Evolutionary conservation across 2,888 invertebrate species (phyloP).

Genomic region (Phasia obesa): DNA sequence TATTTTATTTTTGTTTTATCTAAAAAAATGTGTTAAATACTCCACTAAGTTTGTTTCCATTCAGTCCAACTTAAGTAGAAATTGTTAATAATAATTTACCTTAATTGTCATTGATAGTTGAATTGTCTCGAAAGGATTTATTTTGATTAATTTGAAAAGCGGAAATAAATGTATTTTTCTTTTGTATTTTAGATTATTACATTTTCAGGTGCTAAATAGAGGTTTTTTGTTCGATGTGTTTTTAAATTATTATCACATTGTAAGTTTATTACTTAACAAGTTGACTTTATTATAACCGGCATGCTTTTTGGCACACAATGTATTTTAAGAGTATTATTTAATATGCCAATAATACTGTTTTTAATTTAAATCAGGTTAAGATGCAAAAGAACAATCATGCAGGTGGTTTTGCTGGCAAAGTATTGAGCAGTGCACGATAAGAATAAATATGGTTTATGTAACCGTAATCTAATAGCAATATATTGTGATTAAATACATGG

Average conservation of each 20-base stretch:
- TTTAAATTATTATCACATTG: not conserved
- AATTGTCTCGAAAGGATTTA: conserved; percentile 64
- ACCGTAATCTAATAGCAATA: too few relatives aligned
- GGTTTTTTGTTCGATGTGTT: not conserved
- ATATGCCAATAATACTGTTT: too few relatives aligned
- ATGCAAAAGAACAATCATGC: too few relatives aligned
- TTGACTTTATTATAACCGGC: too few relatives aligned
- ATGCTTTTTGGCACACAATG: too few relatives aligned
- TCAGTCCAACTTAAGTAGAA: conserved; percentile 42
- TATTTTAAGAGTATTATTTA: too few relatives aligned
- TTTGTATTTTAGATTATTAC: conserved; percentile 7
- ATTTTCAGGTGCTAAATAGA: conserved; percentile 57
- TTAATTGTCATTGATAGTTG: conserved; percentile 67
- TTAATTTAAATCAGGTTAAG: too few relatives aligned
- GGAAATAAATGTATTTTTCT: conserved; percentile 38
- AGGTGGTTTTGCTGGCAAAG: too few relatives aligned
- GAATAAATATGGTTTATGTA: too few relatives aligned
- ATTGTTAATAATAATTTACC: conserved; percentile 65
- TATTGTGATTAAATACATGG: too few relatives aligned
- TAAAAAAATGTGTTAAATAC: conserved; percentile 23
- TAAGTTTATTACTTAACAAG: too few relatives aligned
- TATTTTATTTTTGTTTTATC: conserved; percentile 35
- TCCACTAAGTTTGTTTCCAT: conserved; percentile 38
- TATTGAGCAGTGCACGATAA: too few relatives aligned
- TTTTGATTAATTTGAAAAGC: conserved; percentile 65